phyloP scores from a whole-genome alignment of 2,888 invertebrate genomes.

The Creontiades dilutus region DNA sequence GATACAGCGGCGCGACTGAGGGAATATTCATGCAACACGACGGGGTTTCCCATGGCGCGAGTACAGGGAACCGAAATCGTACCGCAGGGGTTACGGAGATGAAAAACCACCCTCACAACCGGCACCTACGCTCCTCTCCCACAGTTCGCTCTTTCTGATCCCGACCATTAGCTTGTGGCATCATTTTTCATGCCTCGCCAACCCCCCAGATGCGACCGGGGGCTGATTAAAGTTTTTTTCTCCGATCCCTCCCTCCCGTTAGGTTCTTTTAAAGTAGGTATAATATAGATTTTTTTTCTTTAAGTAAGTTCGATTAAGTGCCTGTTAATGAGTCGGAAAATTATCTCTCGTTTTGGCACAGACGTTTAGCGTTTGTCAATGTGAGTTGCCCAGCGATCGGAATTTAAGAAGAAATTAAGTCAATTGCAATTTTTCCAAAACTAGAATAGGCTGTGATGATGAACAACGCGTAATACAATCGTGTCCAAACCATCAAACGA shows the following conservation, averaged over 20 bases:
- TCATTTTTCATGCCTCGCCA: conserved; percentile 63
- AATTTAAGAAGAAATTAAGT: no score
- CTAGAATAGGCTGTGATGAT: no score
- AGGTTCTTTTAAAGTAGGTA: background rate
- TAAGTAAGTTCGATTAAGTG: background rate
- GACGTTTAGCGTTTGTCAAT: no score
- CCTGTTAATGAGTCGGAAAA: background rate
- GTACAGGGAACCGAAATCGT: background rate
- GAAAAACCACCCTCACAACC: conserved; percentile 21
- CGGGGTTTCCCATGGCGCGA: background rate
- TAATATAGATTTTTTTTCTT: background rate
- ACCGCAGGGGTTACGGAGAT: conserved; percentile 19
- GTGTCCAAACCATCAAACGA: no score
- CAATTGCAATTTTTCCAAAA: no score
- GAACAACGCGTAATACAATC: no score
- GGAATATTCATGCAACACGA: conserved; percentile 3
- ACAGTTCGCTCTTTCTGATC: conserved; percentile 45
- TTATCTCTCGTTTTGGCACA: background rate
- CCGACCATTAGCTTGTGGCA: conserved; percentile 52
- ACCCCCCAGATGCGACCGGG: conserved; percentile 43
- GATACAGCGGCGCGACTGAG: background rate
- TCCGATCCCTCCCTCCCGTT: background rate
- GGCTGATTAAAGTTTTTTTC: conserved; percentile 53
- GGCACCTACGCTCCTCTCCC: conserved; percentile 42
- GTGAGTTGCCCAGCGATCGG: no score